These are phyloP conservation scores for Ips nitidus DNA, from an alignment of 1,140 invertebrate species.

Conservation along the genomic window DNA sequence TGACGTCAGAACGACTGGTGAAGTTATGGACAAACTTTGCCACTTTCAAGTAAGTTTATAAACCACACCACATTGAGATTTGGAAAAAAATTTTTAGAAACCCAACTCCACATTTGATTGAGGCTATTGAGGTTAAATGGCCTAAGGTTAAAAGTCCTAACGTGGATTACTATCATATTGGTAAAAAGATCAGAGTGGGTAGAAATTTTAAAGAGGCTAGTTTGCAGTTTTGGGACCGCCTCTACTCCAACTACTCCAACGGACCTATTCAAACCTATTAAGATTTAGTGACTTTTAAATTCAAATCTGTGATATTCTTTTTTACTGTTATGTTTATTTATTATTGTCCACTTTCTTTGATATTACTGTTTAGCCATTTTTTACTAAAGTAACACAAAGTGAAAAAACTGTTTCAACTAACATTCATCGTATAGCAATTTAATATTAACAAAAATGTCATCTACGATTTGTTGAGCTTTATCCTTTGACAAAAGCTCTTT, in stretches of 20 bases:
- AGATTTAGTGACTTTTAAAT: background rate
- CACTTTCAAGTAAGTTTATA: constrained; percentile 53
- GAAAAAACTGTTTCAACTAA: background rate
- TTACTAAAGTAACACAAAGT: background rate
- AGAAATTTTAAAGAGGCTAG: constrained; percentile 16
- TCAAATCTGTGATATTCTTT: background rate
- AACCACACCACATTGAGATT: background rate
- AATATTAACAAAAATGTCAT: background rate
- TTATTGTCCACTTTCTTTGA: background rate
- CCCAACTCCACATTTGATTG: constrained; percentile 5
- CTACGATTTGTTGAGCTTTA: background rate
- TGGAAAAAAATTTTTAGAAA: constrained; percentile 13
- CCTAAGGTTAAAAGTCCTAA: constrained; percentile 4
- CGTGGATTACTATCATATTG: constrained; percentile 19
- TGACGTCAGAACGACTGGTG: constrained; percentile 53
- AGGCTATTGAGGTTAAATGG: constrained; percentile 6
- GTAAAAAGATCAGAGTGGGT: background rate
- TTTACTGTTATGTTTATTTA: background rate
- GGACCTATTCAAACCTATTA: constrained; percentile 18
- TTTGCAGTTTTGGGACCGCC: constrained; percentile 22
- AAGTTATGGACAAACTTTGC: constrained; percentile 68
- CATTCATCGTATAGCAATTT: background rate
- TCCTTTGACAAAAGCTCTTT: background rate
- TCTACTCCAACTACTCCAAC: constrained; percentile 23
- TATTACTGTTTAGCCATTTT: background rate